Percentiles rank a stretch among this genome's conserved stretches.
Conservation (phyloP, 23 tunicate genomes). For the Halocynthia aurantium region DNA sequence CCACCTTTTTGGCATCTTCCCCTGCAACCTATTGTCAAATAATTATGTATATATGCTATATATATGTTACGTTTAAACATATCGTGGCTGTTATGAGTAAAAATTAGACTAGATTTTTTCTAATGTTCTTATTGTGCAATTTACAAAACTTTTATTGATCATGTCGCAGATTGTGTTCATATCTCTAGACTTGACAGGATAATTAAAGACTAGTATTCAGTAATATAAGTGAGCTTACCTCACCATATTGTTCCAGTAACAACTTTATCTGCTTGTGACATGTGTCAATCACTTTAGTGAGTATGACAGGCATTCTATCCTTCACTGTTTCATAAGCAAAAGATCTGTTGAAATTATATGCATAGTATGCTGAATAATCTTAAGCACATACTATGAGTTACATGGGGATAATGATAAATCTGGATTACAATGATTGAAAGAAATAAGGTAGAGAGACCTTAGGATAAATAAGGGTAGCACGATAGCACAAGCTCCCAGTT, state of each 20-base stretch:
- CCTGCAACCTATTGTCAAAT: constrained; percentile 45
- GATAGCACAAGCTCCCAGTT: too few relatives aligned
- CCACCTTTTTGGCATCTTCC: constrained; percentile 43
- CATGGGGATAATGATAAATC: too few relatives aligned
- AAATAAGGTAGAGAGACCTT: too few relatives aligned
- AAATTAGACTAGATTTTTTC: background rate
- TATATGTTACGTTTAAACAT: background rate
- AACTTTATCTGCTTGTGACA: constrained; percentile 30
- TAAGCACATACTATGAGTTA: too few relatives aligned
- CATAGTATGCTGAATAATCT: too few relatives aligned
- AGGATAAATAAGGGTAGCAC: too few relatives aligned
- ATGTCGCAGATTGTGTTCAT: background rate
- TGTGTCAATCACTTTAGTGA: constrained; percentile 55
- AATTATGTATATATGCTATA: background rate
- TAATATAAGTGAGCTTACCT: constrained; percentile 22
- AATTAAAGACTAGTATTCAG: background rate
- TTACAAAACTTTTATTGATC: background rate
- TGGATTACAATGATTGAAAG: too few relatives aligned
- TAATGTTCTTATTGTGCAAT: background rate
- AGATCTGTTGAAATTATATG: constrained; percentile 23
- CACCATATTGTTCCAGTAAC: constrained; percentile 21
- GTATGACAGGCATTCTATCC: constrained; percentile 65
- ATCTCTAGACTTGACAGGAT: background rate
- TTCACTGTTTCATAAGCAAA: constrained; percentile 80
- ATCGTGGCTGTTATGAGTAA: background rate